Evolutionary conservation across 1,140 invertebrate species (phyloP), one percentile per base, ranked within the genome.

Genomic region (Brachionus koreanus): DNA sequence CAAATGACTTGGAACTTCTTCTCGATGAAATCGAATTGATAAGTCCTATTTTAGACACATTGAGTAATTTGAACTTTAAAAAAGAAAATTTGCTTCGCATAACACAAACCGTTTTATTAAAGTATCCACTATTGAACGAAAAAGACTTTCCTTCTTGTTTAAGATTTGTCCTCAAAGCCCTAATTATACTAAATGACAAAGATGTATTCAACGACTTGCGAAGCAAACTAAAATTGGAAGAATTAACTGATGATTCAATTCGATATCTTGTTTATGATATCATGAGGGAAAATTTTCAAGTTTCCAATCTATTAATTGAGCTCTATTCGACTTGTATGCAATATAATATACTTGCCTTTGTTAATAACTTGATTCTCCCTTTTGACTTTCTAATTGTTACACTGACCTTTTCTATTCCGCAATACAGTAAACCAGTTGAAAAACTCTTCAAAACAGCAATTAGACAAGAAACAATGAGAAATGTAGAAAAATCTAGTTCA

Each of bases 21-120:
- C 23, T 79, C n/a, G 39, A 61, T 43, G 46, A 57, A 39, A 37
- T 19, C n/a, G 76, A 79, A 25, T 33, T 79, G n/a, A 39, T 79
- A 0, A 65, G 49, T 43, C 25, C 35, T 5, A 79, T 25, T 61
- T 42, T 79, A 37, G 76, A 79, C 35, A 29, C 76, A 23, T 39
- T 79, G 3, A 65, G 33, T 29, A 79, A 65, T 35, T 19, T 79
- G 4, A 79, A 25, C 13, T 79, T 57, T 37, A 65, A 65, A 49
- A 52, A 77, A 16, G 74, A 77, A 37, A 77, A 61, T 49, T 16
- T 79, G 1, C n/a, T 61, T 2, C 25, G 76, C 25, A 79, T 79
- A 16, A 23, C 76, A 12, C 25, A 16, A 13, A 57, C 13, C n/a
- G n/a, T 57, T n/a, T 25, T 61, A 12, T 3, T 39, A 37, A 79